phyloP scores from a whole-genome alignment of 2,113 vertebrate genomes.

The Lepus timidus region DNA sequence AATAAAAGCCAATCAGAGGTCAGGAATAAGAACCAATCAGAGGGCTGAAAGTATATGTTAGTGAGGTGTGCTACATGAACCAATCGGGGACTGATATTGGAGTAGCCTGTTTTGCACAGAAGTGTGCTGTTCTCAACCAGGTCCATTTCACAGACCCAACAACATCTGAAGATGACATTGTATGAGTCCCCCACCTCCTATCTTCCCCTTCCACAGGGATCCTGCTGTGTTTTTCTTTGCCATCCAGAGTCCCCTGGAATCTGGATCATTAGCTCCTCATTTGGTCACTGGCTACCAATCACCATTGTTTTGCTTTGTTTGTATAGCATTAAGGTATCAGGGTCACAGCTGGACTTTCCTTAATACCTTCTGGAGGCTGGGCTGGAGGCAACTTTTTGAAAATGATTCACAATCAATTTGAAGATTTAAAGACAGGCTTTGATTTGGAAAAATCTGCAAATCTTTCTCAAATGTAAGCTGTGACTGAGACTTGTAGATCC shows the following conservation, averaged over 20 bases:
- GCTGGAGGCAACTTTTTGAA: background rate
- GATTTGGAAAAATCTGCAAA: conserved; percentile 34
- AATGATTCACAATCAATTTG: conserved; percentile 29
- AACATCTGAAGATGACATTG: too few relatives aligned
- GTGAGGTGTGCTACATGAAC: too few relatives aligned
- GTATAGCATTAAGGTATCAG: background rate
- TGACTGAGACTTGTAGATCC: background rate
- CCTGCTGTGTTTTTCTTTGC: background rate
- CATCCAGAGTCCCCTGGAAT: too few relatives aligned
- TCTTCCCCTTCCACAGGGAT: too few relatives aligned
- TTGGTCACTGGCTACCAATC: background rate
- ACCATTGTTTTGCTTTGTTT: conserved; percentile 28
- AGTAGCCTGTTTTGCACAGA: too few relatives aligned
- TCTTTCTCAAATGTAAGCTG: background rate
- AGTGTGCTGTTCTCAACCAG: too few relatives aligned
- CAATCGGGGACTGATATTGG: too few relatives aligned
- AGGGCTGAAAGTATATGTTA: too few relatives aligned
- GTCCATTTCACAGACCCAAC: too few relatives aligned
- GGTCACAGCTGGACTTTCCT: conserved; percentile 40
- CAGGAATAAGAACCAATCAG: too few relatives aligned
- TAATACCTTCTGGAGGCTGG: background rate
- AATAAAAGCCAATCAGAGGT: too few relatives aligned
- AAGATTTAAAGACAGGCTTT: background rate
- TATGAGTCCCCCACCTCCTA: too few relatives aligned
- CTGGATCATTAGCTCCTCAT: background rate